phyloP scores from a whole-genome alignment of 2,113 vertebrate species.

The Oophaga pumilio region DNA sequence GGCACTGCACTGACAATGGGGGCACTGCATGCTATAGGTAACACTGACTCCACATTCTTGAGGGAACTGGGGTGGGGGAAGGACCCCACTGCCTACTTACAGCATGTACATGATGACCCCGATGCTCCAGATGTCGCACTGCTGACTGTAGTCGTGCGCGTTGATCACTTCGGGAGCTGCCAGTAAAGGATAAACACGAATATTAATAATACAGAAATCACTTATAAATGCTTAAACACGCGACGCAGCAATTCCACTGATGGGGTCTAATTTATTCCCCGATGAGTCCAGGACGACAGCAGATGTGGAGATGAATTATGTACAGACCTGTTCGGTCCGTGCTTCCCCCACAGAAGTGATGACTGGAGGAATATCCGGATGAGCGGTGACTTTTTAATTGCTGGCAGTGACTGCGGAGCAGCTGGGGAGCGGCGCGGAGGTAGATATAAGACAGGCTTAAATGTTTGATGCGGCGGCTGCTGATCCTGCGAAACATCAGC shows the following conservation, averaged over 20 bases:
- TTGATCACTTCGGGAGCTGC: constrained; percentile 89
- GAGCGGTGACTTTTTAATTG: constrained; percentile 35
- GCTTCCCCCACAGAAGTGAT: constrained; percentile 53
- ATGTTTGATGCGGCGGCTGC: constrained; percentile 20
- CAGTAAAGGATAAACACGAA: constrained; percentile 73
- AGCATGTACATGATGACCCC: constrained; percentile 91
- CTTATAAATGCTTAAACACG: constrained; percentile 74
- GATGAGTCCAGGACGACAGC: constrained; percentile 68
- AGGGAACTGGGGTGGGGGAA: too few relatives aligned
- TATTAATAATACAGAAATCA: constrained; percentile 76
- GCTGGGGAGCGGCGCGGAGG: neutral
- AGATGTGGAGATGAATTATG: constrained; percentile 81
- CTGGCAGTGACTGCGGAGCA: constrained; percentile 1
- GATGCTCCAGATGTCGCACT: constrained; percentile 89
- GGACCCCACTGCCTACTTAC: constrained; percentile 75
- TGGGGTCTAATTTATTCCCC: constrained; percentile 72
- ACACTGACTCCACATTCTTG: too few relatives aligned
- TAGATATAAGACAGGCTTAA: neutral
- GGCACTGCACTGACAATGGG: too few relatives aligned
- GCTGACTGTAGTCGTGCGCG: constrained; percentile 83
- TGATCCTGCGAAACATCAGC: neutral
- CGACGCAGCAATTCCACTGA: constrained; percentile 72
- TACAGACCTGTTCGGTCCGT: constrained; percentile 71
- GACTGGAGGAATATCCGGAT: constrained; percentile 19
- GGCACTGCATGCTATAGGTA: neutral